phyloP scores from a whole-genome alignment of 2,888 invertebrate genomes.

The Apodemia hepburni region DNA sequence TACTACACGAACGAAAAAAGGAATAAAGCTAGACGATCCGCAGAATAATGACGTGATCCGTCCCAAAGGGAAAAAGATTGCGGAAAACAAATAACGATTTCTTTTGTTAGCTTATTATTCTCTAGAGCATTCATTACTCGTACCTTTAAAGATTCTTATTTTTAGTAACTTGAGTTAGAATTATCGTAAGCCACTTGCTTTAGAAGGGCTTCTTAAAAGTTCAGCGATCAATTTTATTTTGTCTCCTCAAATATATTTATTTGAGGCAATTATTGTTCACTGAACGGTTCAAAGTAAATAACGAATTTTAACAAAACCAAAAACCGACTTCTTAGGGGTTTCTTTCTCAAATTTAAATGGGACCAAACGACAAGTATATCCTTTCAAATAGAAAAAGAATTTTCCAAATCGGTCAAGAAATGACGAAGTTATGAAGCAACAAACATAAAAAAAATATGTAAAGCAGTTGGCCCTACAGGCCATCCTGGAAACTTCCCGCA shows the following conservation, averaged over 20 bases:
- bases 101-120: slow-evolving; percentile 78
- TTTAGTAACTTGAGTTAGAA: slow-evolving; percentile 34
- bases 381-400: too few species aligned
- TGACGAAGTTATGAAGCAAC: too few species aligned
- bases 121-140: slow-evolving; percentile 70
- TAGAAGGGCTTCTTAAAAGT: slow-evolving; percentile 28
- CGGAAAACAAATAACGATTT: slow-evolving; percentile 74
- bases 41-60: slow-evolving; percentile 70
- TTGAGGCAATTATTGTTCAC: neutral
- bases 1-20: slow-evolving; percentile 60
- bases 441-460: too few species aligned
- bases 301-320: too few species aligned
- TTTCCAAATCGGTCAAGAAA: too few species aligned
- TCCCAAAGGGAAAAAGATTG: slow-evolving; percentile 54
- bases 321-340: too few species aligned
- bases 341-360: too few species aligned
- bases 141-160: slow-evolving; percentile 43
- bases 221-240: slow-evolving; percentile 30
- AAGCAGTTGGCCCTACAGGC: too few species aligned
- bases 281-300: too few species aligned
- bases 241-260: neutral
- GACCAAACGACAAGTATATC: too few species aligned
- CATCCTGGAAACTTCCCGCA: too few species aligned
- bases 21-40: slow-evolving; percentile 43
- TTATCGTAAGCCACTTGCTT: slow-evolving; percentile 31